Percentiles rank a stretch among this genome's conserved stretches.
phyloP scores from a whole-genome alignment of 2,888 invertebrate genomes.

The Epicampocera succincta region DNA sequence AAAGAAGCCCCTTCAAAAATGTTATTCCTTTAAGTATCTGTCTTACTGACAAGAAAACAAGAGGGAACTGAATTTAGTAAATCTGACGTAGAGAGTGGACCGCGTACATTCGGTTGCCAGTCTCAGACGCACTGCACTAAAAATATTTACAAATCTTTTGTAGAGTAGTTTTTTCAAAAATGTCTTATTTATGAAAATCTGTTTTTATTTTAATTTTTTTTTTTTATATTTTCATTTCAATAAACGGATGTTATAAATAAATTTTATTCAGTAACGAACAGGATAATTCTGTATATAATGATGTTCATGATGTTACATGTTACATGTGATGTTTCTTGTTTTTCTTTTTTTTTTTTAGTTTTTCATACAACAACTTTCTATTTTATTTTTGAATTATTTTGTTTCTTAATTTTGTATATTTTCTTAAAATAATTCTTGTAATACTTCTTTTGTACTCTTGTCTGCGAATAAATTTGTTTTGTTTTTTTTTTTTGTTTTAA shows the following conservation, averaged over 20 bases:
- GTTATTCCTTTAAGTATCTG: constrained; percentile 8
- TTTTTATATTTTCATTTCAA: constrained; percentile 22
- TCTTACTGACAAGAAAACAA: background rate
- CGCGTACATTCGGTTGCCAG: constrained; percentile 36
- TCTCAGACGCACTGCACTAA: constrained; percentile 42
- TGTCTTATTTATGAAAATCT: constrained; percentile 38
- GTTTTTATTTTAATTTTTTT: constrained; percentile 29
- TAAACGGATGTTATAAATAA: constrained; percentile 50
- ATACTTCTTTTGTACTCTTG: constrained; percentile 22
- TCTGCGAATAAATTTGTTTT: constrained; percentile 48
- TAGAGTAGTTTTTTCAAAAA: background rate
- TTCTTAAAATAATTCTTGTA: constrained; percentile 23
- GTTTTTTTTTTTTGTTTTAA: constrained; percentile 9
- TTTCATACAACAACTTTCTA: constrained; percentile 31
- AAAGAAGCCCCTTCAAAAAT: background rate
- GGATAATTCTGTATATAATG: constrained; percentile 51
- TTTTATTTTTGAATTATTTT: constrained; percentile 52
- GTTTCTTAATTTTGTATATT: constrained; percentile 9
- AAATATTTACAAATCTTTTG: constrained; percentile 18
- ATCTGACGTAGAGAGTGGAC: constrained; percentile 54
- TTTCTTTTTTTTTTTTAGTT: constrained; percentile 5
- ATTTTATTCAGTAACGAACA: constrained; percentile 9
- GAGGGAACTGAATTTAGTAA: constrained; percentile 34
- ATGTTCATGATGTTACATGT: background rate
- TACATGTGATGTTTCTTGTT: background rate